Conservation (phyloP, 2,113 vertebrate species). For the Phaethornis superciliosus region DNA sequence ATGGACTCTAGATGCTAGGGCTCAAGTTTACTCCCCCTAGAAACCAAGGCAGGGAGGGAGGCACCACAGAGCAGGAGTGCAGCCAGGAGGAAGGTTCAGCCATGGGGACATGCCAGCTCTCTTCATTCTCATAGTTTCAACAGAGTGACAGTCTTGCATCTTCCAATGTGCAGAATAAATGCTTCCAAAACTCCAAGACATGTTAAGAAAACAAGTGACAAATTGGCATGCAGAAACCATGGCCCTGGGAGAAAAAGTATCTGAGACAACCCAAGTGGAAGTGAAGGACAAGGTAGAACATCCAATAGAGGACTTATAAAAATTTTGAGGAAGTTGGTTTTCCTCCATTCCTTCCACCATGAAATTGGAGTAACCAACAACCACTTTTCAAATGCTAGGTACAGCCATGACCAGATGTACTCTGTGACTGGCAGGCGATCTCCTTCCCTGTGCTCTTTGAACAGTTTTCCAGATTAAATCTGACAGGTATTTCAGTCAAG, state of each 20-base stretch:
- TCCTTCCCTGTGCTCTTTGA: background rate
- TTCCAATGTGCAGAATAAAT: accelerated
- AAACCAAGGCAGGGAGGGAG: background rate
- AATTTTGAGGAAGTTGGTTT: background rate
- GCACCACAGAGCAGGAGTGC: background rate
- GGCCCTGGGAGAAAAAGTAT: background rate
- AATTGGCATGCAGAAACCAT: background rate
- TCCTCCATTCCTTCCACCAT: background rate
- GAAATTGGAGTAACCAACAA: background rate
- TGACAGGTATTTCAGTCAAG: background rate
- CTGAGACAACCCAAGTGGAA: background rate
- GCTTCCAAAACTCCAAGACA: accelerated
- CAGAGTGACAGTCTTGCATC: accelerated
- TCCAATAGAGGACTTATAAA: background rate
- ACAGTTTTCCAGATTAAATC: constrained; percentile 9
- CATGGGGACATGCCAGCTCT: accelerated
- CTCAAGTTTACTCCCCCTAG: background rate
- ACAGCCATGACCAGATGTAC: background rate
- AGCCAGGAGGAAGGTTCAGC: background rate
- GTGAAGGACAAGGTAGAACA: background rate
- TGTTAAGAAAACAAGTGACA: accelerated
- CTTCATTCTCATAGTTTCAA: too few species aligned
- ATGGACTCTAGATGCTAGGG: too few species aligned
- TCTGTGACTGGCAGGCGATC: background rate
- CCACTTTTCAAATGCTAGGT: background rate